Conservation (phyloP, 2,888 invertebrate genomes). For the Lasioglossum pauxillum region DNA sequence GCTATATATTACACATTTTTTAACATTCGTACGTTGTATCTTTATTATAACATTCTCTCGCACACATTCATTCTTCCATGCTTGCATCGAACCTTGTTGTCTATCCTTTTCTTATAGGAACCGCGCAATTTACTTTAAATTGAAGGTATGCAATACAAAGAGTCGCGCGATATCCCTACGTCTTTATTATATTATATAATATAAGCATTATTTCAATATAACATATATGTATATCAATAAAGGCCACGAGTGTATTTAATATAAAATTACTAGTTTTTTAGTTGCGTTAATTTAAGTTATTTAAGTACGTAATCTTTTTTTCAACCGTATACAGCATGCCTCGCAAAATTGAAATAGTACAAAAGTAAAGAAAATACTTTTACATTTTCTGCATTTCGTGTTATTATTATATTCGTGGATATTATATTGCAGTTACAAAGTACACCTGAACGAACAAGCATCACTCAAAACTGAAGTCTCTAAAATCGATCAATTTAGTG, state of each 20-base stretch:
- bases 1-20: slow-evolving; percentile 58
- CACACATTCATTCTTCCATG: slow-evolving; percentile 63
- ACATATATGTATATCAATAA: slow-evolving; percentile 77
- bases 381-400: neutral
- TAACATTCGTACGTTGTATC: slow-evolving; percentile 48
- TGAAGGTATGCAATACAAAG: slow-evolving; percentile 68
- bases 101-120: slow-evolving; percentile 51
- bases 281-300: slow-evolving; percentile 28
- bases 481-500: neutral
- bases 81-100: slow-evolving; percentile 64
- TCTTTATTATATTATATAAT: slow-evolving; percentile 55
- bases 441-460: neutral
- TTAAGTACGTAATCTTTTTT: slow-evolving; percentile 8
- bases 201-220: slow-evolving; percentile 59
- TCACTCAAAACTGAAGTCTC: neutral
- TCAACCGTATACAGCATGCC: neutral
- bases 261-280: slow-evolving; percentile 78
- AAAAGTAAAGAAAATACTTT: neutral
- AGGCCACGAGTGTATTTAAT: slow-evolving; percentile 83
- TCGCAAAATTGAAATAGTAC: slow-evolving; percentile 4
- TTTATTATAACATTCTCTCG: slow-evolving; percentile 52
- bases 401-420: neutral
- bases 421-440: neutral
- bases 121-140: slow-evolving; percentile 60
- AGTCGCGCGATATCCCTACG: slow-evolving; percentile 60